A percentile compares a stretch with the other conserved stretches of the same genome.
These are phyloP conservation scores for Dyspetes luteomarginatus DNA, from an alignment of 2,888 invertebrate species.

Conservation along the genomic window DNA sequence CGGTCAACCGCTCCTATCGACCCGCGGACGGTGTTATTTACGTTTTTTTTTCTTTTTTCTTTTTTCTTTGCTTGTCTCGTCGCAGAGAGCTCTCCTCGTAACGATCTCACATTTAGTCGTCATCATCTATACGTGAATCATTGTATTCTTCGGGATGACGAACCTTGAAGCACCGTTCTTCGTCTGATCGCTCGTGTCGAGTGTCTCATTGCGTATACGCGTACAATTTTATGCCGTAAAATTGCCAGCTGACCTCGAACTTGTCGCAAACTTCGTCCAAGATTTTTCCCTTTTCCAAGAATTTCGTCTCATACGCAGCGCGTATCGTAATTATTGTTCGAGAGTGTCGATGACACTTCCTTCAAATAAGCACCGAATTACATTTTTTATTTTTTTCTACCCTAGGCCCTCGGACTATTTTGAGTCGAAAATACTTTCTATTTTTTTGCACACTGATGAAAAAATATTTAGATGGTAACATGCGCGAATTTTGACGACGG, in stretches of 20 bases:
- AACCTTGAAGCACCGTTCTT: slow-evolving; percentile 61
- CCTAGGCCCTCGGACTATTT: not conserved
- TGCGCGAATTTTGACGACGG: too few species aligned
- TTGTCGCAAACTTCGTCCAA: slow-evolving; percentile 1
- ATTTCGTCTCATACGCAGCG: not conserved
- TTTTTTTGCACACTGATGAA: not conserved
- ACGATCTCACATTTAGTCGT: slow-evolving; percentile 34
- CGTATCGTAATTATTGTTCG: not conserved
- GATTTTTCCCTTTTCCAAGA: slow-evolving; percentile 4
- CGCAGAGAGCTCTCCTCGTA: slow-evolving; percentile 36
- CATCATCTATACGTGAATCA: slow-evolving; percentile 68
- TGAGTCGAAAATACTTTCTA: not conserved
- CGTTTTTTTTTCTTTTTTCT: slow-evolving; percentile 63
- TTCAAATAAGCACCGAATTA: not conserved
- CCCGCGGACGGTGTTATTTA: slow-evolving; percentile 61
- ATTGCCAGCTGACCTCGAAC: slow-evolving; percentile 1
- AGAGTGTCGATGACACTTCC: slow-evolving; percentile 2
- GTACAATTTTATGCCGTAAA: slow-evolving; percentile 4
- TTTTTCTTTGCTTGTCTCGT: slow-evolving; percentile 53
- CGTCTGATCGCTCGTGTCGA: slow-evolving; percentile 36
- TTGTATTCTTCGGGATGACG: slow-evolving; percentile 68
- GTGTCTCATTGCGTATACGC: slow-evolving; percentile 16
- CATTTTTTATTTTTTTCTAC: not conserved
- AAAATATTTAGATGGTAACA: too few species aligned
- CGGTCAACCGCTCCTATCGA: slow-evolving; percentile 78